Evolutionary conservation across 2,888 invertebrate species (phyloP), one percentile per base, ranked within the genome.

Genomic region (Leucophenga montana): DNA sequence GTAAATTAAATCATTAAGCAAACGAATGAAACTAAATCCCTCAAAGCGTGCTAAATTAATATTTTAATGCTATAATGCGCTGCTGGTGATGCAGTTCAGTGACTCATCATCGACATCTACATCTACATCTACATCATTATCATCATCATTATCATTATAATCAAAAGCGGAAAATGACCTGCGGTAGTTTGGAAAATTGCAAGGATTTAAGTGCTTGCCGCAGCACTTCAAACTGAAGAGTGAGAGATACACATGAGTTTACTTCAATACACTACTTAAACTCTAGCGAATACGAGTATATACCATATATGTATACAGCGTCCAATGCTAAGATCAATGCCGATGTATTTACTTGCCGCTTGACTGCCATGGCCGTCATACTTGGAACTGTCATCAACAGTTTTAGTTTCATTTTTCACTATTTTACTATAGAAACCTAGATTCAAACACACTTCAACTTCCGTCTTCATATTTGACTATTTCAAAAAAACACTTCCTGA

Each of bases 301-400:
- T 8, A 39, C 11, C 33, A 8, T 33, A 33, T 5, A 3, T 33
- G 33, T 31, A 66, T 27, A 56, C 18, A n/a, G 27, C 11, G 27
- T 11, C 80, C 82, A 81, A 81, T 81, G 84, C 81, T 82, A 82
- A 82, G 81, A 82, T 82, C 81, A 82, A 82, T 82, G 81, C 81
- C 81, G 82, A 71, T 39, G n/a, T 80, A n/a, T 75, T 13, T 14
- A 53, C 9, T n/a, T n/a, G 16, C 13, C 16, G 16, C 11, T 33
- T 44, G 46, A 20, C 13, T 79, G 75, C 75, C 75, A 71, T 72
- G 72, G 57, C 33, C 66, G 74, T 56, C 66, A 68, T n/a, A n/a
- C n/a, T n/a, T n/a, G n/a, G n/a, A n/a, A n/a, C n/a, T n/a, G 71
- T 66, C 73, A 78, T 73, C 75, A 79, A 81, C 80, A 83, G 18